Conservation (phyloP, 2,797 vertebrate genomes). For the Acanthiza pusilla region DNA sequence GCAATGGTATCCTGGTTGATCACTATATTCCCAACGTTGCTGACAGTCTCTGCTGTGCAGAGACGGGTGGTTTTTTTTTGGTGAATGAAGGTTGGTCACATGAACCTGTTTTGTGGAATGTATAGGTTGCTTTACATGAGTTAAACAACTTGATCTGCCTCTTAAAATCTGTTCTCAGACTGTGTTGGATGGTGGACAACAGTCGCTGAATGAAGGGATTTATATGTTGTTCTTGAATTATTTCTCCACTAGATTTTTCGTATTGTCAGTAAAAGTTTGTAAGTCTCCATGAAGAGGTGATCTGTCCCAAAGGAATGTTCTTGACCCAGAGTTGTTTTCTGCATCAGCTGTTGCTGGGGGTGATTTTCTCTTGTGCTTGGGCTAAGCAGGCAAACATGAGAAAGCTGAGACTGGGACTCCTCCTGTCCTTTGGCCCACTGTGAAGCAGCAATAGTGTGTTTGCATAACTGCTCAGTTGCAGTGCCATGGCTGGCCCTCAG, state of each 20-base stretch:
- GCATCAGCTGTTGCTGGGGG: rapidly evolving
- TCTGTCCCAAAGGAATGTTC: background rate
- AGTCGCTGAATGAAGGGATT: background rate
- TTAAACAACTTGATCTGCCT: background rate
- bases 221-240: rapidly evolving
- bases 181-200: rapidly evolving
- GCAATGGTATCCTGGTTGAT: background rate
- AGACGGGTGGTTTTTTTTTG: rapidly evolving
- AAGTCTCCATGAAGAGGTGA: background rate
- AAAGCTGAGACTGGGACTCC: background rate
- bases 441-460: background rate
- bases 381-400: background rate
- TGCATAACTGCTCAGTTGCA: background rate
- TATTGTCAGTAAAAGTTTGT: background rate
- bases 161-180: background rate
- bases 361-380: background rate
- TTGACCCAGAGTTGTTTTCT: background rate
- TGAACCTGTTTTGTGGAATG: background rate
- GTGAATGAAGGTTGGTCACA: background rate
- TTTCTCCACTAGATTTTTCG: background rate
- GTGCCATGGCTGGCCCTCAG: background rate
- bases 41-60: background rate
- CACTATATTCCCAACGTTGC: background rate
- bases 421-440: background rate
- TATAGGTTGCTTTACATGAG: background rate